Percentiles rank a stretch among this genome's conserved stretches.
phyloP scores from a whole-genome alignment of 2,888 invertebrate species.

The Gastrophysa polygoni region DNA sequence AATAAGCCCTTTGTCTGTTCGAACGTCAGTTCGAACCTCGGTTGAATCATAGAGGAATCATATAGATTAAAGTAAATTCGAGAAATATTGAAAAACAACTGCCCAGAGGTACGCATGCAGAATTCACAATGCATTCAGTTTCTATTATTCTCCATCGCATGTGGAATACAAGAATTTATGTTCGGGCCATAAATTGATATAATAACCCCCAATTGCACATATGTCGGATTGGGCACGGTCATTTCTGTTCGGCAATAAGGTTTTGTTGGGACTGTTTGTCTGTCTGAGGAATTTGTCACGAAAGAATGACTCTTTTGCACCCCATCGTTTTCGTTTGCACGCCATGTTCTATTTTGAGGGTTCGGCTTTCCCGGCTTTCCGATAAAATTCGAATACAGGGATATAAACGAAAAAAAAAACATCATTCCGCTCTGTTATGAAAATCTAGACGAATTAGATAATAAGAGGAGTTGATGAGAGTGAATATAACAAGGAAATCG shows the following conservation, averaged over 20 bases:
- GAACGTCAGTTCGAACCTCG: background rate
- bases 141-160: constrained; percentile 31
- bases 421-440: background rate
- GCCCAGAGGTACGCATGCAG: constrained; percentile 28
- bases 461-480: no score
- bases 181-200: constrained; percentile 25
- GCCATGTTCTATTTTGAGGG: background rate
- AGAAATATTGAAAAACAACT: constrained; percentile 2
- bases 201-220: constrained; percentile 24
- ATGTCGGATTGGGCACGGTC: constrained; percentile 11
- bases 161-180: constrained; percentile 24
- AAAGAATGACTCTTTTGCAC: constrained; percentile 18
- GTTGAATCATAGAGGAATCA: no score
- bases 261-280: constrained; percentile 11
- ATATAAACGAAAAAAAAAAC: no score
- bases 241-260: constrained; percentile 2
- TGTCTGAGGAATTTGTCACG: constrained; percentile 24
- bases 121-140: constrained; percentile 20
- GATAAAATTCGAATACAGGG: no score
- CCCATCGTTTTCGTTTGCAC: background rate
- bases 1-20: background rate
- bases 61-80: background rate
- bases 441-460: background rate
- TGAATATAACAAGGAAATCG: no score
- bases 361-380: background rate